A percentile compares a stretch with the other conserved stretches of the same genome.
Evolutionary conservation across 2,888 invertebrate genomes (phyloP).

Genomic region (Sarcophaga subvicina): DNA sequence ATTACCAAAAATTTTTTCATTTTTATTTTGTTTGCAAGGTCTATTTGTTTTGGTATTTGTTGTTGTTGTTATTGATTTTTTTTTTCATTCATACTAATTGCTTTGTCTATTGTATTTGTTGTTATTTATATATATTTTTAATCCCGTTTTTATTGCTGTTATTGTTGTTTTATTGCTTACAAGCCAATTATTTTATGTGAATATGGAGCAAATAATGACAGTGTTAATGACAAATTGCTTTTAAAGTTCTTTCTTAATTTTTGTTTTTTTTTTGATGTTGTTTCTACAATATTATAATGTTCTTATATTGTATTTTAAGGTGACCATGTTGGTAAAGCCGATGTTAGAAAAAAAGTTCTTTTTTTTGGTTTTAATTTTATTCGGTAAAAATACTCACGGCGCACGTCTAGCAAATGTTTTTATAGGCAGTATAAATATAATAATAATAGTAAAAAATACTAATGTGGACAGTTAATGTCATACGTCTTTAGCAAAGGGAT

Average conservation of each 20-base stretch:
- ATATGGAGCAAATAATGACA: constrained; percentile 81
- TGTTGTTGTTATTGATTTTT: constrained; percentile 30
- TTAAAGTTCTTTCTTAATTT: constrained; percentile 1
- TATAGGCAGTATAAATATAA: too few species aligned
- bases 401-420: too few species aligned
- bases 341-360: too few species aligned
- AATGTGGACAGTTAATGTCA: too few species aligned
- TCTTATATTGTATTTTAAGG: neutral
- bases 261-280: neutral
- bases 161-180: constrained; percentile 70
- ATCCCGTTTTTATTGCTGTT: constrained; percentile 69
- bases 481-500: too few species aligned
- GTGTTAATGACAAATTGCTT: constrained; percentile 70
- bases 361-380: too few species aligned
- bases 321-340: neutral
- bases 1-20: constrained; percentile 39
- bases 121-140: constrained; percentile 43
- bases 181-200: constrained; percentile 76
- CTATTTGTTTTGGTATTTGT: constrained; percentile 36
- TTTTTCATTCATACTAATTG: constrained; percentile 55
- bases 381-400: too few species aligned
- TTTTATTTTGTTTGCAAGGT: constrained; percentile 39
- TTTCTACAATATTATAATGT: constrained; percentile 10
- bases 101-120: constrained; percentile 70
- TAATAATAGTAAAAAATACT: too few species aligned